Evolutionary conservation across 2,113 vertebrate genomes (phyloP), one percentile per base, ranked within the genome.

Genomic region (Romanogobio albipinnatus): DNA sequence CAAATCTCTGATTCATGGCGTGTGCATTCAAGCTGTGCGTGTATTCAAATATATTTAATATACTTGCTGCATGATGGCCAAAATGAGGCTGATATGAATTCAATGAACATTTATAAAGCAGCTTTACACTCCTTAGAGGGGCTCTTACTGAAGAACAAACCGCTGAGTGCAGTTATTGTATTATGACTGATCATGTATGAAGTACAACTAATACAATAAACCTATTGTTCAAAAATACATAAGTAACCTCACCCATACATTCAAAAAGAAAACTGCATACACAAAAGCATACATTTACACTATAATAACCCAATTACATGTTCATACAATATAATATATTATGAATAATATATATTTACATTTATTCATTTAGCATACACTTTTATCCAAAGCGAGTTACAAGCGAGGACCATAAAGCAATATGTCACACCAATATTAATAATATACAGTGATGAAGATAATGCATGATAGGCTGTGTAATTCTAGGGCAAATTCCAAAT

Each of bases 41-140:
- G 77, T 64, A 64, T 80, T 80, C n/a, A 45, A 45, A 76, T 45
- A 78, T 59, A 39, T 78, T 78, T 61, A 78, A 80, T 62, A 80
- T 80, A 64, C 59, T 80, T 62, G 39, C 58, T n/a, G 77, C 39
- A 80, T 24, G 59, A 62, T 61, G 59, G 59, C 14, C 59, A 64
- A n/a, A 80, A 78, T 15, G 53, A 73, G n/a, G 76, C 76, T 43
- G 76, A 61, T 61, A 61, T 43, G 33, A 43, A 78, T 59, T 78
- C 56, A 78, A 78, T 78, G 76, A 78, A 78, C 39, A 61, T 61
- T 24, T 33, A 61, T 78, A 78, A 78, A 59, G 56, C 53, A 74
- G 70, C 70, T 77, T 56, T 77, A 43, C 39, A 5, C 36, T 24
- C 76, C 53, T 78, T 58, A 43, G 76, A 61, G 53, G 14, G 22